Evolutionary conservation across 2,888 invertebrate species (phyloP).

Genomic region (Torymus texanus): DNA sequence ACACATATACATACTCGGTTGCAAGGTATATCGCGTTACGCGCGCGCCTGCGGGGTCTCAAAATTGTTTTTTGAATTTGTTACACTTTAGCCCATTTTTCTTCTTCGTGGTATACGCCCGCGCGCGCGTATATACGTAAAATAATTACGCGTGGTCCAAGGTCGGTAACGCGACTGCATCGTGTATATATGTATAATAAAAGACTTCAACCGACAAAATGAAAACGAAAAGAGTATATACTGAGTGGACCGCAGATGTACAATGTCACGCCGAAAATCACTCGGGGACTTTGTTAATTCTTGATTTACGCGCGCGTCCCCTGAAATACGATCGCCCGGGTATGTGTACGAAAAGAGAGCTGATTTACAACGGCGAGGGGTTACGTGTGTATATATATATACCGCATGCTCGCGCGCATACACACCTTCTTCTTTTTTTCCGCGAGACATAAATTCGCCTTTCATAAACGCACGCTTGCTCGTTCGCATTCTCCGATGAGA

Average conservation of each 20-base stretch:
- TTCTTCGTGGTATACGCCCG: no score
- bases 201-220: no score
- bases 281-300: conserved; percentile 41
- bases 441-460: conserved; percentile 40
- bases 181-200: not conserved
- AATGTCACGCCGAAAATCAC: conserved; percentile 37
- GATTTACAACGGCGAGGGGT: conserved; percentile 32
- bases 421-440: conserved; percentile 1
- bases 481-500: conserved; percentile 22
- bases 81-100: conserved; percentile 3
- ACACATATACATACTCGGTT: no score
- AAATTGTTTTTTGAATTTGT: not conserved
- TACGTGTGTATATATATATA: not conserved
- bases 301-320: conserved; percentile 30
- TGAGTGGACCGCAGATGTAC: not conserved
- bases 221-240: not conserved
- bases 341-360: conserved; percentile 6
- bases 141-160: not conserved
- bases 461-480: conserved; percentile 1
- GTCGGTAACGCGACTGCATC: not conserved
- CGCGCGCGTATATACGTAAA: not conserved
- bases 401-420: not conserved
- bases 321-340: conserved; percentile 30
- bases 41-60: no score
- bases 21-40: no score